Conservation (phyloP, 1,140 invertebrate genomes). For the Mercenaria mercenaria region DNA sequence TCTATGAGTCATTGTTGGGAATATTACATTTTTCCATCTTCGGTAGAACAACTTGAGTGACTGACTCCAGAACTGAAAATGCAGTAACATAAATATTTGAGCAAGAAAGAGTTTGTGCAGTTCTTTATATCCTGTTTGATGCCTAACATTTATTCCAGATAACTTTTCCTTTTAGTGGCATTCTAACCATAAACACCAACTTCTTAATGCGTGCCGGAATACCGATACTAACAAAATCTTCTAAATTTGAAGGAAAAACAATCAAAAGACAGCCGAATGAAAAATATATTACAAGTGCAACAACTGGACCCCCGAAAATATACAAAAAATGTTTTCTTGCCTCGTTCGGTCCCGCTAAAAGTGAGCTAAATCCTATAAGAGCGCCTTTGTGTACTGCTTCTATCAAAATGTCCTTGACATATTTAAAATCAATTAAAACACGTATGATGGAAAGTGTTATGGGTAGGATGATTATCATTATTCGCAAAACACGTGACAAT, state of each 20-base stretch:
- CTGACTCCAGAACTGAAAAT: conserved; percentile 44
- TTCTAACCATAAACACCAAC: not conserved
- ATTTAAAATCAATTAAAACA: conserved; percentile 11
- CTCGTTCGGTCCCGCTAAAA: not conserved
- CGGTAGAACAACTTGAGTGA: not conserved
- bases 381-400: not conserved
- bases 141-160: conserved; percentile 8
- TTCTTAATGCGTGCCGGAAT: not conserved
- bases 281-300: conserved; percentile 43
- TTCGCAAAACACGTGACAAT: conserved; percentile 5
- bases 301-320: conserved; percentile 36
- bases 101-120: conserved; percentile 16
- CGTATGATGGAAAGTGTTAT: not conserved
- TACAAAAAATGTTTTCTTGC: conserved; percentile 23
- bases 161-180: conserved; percentile 34
- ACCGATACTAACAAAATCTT: conserved; percentile 4
- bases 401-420: not conserved
- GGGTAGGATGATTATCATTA: not conserved
- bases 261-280: not conserved
- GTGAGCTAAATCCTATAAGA: conserved; percentile 32
- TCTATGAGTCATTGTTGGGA: not conserved
- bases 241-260: conserved; percentile 15
- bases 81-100: conserved; percentile 54
- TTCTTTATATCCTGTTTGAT: conserved; percentile 12
- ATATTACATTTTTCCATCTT: conserved; percentile 6